Evolutionary conservation across 2,888 invertebrate species (phyloP), one percentile per base, ranked within the genome.

Genomic region (Lycophotia porphyrea): DNA sequence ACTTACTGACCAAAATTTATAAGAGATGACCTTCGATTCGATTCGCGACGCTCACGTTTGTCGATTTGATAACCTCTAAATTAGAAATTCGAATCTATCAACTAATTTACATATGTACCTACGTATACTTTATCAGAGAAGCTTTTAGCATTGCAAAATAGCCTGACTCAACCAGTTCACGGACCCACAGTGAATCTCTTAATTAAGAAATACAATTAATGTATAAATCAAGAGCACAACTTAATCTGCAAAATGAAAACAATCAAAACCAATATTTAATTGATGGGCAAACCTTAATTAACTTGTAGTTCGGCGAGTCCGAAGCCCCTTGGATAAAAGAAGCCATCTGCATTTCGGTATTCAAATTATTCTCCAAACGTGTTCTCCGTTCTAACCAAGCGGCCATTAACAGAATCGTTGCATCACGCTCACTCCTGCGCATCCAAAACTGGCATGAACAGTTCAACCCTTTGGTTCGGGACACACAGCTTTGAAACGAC

Each of bases 341-440:
- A 96, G 95, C 95, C 96, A 96, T 96, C 96, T 96, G 95, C 94
- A 95, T 96, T 95, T 96, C 85, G 95, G 96, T 95, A 96, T 96
- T 96, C 96, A 96, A 96, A 96, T 96, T 95, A 95, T 96, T 96
- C 94, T 93, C 92, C 93, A 95, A 96, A 96, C 96, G 93, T 95
- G 96, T 95, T 96, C 93, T 93, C 90, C 85, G 92, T 91, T 93
- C 93, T 89, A 93, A 93, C 91, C 89, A 88, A 71, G 82, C 74
- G 87, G 91, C 88, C 85, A 92, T 90, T 91, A 90, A 91, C 90
- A 80, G 86, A 93, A 94, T 95, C 91, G 84, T 90, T 94, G 90
- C 89, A 92, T 96, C 96, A 94, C 96, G 90, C 94, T 96, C 96
- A 94, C 96, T 95, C 96, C 85, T 94, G 95, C 94, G 95, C 95